phyloP scores from a whole-genome alignment of 2,888 invertebrate species.

The Polylopha cassiicola region DNA sequence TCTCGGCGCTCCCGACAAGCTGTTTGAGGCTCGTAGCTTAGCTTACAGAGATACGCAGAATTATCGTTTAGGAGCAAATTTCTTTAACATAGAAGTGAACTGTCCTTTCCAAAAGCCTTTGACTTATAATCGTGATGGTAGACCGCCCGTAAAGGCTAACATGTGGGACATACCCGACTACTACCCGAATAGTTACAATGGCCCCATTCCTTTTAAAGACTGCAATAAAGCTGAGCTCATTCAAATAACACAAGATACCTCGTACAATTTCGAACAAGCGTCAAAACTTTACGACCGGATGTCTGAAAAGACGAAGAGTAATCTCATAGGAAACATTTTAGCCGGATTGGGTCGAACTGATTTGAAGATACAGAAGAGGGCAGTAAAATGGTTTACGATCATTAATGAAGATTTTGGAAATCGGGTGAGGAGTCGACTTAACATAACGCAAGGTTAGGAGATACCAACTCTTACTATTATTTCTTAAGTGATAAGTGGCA shows the following conservation, averaged over 20 bases:
- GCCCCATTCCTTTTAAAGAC: conserved; percentile 81
- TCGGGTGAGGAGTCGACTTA: conserved; percentile 39
- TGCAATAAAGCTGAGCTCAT: conserved; percentile 70
- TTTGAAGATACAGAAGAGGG: conserved; percentile 62
- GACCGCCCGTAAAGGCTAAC: conserved; percentile 82
- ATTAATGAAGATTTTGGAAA: conserved; percentile 87
- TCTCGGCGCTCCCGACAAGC: conserved; percentile 90
- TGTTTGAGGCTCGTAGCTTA: conserved; percentile 88
- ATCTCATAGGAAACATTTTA: conserved; percentile 87
- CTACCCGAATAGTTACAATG: conserved; percentile 93
- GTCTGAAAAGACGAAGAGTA: conserved; percentile 80
- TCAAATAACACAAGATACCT: conserved; percentile 80
- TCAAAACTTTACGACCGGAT: conserved; percentile 85
- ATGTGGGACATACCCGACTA: conserved; percentile 92
- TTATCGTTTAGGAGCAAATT: conserved; percentile 90
- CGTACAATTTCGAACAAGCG: conserved; percentile 90
- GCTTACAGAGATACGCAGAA: conserved; percentile 90
- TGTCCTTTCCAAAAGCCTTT: conserved; percentile 83
- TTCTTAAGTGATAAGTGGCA: too few species aligned
- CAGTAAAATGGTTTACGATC: conserved; percentile 86
- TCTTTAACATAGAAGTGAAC: conserved; percentile 91
- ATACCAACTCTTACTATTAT: too few species aligned
- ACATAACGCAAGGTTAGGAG: too few species aligned
- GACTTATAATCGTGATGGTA: conserved; percentile 91
- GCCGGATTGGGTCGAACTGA: conserved; percentile 82